Evolutionary conservation across 2,888 invertebrate species (phyloP), one percentile per base, ranked within the genome.

Genomic region (Heliconius ismenius): DNA sequence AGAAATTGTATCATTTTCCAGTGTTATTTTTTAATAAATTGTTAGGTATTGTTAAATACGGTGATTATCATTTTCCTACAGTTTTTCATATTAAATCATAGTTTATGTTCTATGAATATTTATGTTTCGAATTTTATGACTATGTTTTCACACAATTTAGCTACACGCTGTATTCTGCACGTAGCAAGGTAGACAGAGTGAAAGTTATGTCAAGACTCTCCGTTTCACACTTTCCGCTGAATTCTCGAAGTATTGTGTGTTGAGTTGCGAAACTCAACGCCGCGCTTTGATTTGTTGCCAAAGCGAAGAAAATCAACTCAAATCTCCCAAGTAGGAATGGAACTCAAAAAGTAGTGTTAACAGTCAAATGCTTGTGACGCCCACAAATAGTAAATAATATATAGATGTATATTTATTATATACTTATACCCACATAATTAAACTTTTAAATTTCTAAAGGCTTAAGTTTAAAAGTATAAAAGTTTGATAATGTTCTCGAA

Each of bases 381-480:
- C 15, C 4, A 43, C 43, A 15, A 18, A 6, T 0, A 49, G 18
- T 49, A 21, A 49, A 49, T 2, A 49, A n/a, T 54, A 54, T 3
- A 10, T n/a, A n/a, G n/a, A 58, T 9, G 3, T n/a, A n/a, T 58
- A n/a, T 58, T 58, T 58, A 62, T 26, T 60, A 4, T 6, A 62
- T 24, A 60, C 4, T 24, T 26, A 26, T 15, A 62, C 15, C 6
- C 7, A 15, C 15, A 26, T n/a, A 21, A 64, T 64, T 28, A 49
- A 49, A 54, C 7, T 54, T 28, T 49, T 11, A 6, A 21, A 54
- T 54, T 26, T 69, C 28, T 69, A 18, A 58, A 68, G 24, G 2
- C 7, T 24, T 43, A 63, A 63, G n/a, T 69, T 49, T 54, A 69
- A 69, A 21, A 68, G 68, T 68, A 21, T 49, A 21, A 69, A 69